Percentiles rank a stretch among this genome's conserved stretches.
phyloP scores from a whole-genome alignment of 1,140 invertebrate species.

The Zaprionus ornatus region DNA sequence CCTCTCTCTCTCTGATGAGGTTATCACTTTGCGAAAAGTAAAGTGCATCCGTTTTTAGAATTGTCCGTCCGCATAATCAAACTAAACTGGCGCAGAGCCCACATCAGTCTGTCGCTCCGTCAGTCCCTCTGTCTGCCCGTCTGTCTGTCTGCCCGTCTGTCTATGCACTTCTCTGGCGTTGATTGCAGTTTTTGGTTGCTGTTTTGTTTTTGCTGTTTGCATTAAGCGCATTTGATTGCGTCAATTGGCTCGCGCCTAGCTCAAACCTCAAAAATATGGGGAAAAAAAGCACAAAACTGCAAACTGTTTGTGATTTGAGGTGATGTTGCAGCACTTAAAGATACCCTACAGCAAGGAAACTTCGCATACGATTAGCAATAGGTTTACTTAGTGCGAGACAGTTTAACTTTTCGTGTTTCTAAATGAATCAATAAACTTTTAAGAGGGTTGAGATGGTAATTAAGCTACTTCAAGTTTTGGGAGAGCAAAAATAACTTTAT shows the following conservation, averaged over 20 bases:
- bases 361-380: background rate
- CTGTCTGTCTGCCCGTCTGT: conserved; percentile 8
- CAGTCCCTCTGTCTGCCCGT: background rate
- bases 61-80: conserved; percentile 68
- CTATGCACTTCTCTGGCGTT: conserved; percentile 40
- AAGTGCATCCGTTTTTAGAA: conserved; percentile 79
- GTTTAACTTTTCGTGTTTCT: background rate
- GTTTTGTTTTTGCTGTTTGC: conserved; percentile 45
- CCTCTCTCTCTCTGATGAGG: conserved; percentile 55
- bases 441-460: background rate
- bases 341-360: background rate
- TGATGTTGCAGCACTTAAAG: background rate
- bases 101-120: background rate
- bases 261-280: conserved; percentile 37
- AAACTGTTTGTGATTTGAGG: conserved; percentile 26
- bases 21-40: conserved; percentile 75
- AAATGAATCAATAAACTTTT: background rate
- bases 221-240: conserved; percentile 79
- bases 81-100: conserved; percentile 73
- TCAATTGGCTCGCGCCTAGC: conserved; percentile 79
- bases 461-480: background rate
- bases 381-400: accelerated
- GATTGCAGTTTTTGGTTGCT: conserved; percentile 64
- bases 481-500: accelerated
- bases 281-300: conserved; percentile 14